phyloP scores from a whole-genome alignment of 2,797 vertebrate species.

The Hippoglossus hippoglossus region DNA sequence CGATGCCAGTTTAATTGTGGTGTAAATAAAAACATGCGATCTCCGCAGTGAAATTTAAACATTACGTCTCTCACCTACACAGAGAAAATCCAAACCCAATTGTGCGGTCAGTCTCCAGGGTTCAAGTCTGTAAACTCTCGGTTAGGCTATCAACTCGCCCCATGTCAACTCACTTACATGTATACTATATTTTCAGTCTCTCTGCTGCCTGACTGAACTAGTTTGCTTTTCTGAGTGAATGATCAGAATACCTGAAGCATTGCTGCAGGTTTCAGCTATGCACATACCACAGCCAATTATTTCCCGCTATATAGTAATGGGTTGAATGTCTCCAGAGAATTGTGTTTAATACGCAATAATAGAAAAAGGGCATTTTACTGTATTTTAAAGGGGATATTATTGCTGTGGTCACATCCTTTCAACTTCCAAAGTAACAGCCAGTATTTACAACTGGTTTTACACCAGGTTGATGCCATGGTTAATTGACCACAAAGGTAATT shows the following conservation, averaged over 20 bases:
- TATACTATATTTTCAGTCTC: too few species aligned
- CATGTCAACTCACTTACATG: not conserved
- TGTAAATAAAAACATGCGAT: too few species aligned
- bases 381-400: not conserved
- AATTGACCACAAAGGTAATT: conserved; percentile 49
- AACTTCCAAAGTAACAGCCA: conserved; percentile 7
- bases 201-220: not conserved
- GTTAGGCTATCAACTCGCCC: not conserved
- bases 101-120: too few species aligned
- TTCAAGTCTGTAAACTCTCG: too few species aligned
- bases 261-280: conserved; percentile 1
- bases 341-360: conserved; percentile 13
- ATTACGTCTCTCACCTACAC: too few species aligned
- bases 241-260: not conserved
- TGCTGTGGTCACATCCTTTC: not conserved
- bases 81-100: too few species aligned
- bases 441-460: conserved; percentile 10
- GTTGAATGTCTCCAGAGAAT: conserved; percentile 4
- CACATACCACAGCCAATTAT: not conserved
- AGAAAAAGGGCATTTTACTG: not conserved
- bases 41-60: too few species aligned
- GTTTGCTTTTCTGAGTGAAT: not conserved
- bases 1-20: too few species aligned
- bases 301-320: not conserved
- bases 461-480: conserved; percentile 15